A percentile compares a stretch with the other conserved stretches of the same genome.
Conservation (phyloP, 2,888 invertebrate genomes). For the Hypolimnas misippus region DNA sequence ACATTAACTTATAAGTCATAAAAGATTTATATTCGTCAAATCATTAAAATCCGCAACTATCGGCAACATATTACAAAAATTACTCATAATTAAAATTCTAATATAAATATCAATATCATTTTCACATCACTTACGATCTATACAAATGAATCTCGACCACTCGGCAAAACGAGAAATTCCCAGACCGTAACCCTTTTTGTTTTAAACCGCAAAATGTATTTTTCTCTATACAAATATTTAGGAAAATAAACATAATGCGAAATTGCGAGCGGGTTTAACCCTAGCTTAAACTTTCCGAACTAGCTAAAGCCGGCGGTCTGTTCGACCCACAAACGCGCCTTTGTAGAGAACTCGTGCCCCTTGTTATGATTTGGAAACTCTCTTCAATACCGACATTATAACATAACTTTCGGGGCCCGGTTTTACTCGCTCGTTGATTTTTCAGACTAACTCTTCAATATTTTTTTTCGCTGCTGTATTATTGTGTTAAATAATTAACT, state of each 20-base stretch:
- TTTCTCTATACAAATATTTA: slow-evolving; percentile 60
- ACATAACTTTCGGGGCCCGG: slow-evolving; percentile 11
- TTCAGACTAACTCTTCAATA: neutral
- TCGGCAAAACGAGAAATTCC: slow-evolving; percentile 1
- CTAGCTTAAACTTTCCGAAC: slow-evolving; percentile 61
- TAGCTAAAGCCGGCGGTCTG: slow-evolving; percentile 60
- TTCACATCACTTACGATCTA: neutral
- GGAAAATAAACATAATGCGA: slow-evolving; percentile 55
- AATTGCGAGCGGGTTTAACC: slow-evolving; percentile 60
- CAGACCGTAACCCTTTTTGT: slow-evolving; percentile 22
- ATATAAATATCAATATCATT: neutral
- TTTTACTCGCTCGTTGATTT: slow-evolving; percentile 4
- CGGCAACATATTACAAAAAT: too few species aligned
- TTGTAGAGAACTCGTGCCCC: slow-evolving; percentile 54
- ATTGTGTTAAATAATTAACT: too few species aligned
- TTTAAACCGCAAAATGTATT: slow-evolving; percentile 51
- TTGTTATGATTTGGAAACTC: slow-evolving; percentile 61
- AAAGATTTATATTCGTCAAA: too few species aligned
- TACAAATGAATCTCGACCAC: slow-evolving; percentile 4
- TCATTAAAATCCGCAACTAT: too few species aligned
- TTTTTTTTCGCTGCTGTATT: neutral
- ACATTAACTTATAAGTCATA: too few species aligned
- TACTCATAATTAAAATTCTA: neutral
- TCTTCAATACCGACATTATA: slow-evolving; percentile 36
- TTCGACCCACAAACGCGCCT: slow-evolving; percentile 62